Evolutionary conservation across 2,797 vertebrate genomes (phyloP), one percentile per base, ranked within the genome.

Genomic region (Netta rufina): DNA sequence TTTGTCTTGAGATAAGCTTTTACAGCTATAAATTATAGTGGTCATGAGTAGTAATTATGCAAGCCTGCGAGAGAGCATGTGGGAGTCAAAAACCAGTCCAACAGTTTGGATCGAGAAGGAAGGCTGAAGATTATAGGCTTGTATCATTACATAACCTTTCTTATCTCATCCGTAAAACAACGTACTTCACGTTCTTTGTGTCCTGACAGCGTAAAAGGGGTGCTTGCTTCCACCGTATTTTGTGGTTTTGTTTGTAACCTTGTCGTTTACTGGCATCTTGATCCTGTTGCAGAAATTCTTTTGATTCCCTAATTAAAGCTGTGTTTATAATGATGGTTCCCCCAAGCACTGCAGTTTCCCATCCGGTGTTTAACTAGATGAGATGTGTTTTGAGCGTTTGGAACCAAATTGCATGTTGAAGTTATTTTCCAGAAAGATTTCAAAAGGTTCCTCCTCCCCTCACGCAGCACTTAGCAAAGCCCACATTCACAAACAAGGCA

Each of bases 1-100:
- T 90, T 70, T 64, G 67, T 66, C 67, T 84, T 57, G 67, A 95
- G 92, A 91, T 91, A 92, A 91, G 70, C 61, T 76, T 64, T 73
- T 73, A 28, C 58, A 81, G 78, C 79, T 86, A 91, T 85, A 92
- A 95, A 94, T 95, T 91, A 64, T 4, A 69, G 85, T 84, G 74
- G 39, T 76, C 77, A 36, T 57, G 89, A 67, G 38, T 13, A 41
- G 85, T 79, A 67, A 70, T 92, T 95, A 91, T 27, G 20, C 91
- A 82, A 96, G 64, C 36, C 71, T 71, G 2, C 33, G 87, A 88
- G 70, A 56, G 8, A 30, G 86, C 71, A 65, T 2, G 65, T 90
- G 87, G 83, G 85, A 87, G 66, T 89, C 64, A 77, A 86, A 93
- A 92, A 64, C 1, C 60, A 88, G 65, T 72, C 84, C 14, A 87